Evolutionary conservation across 2,113 vertebrate genomes (phyloP).

Genomic region (Bostrychus sinensis): DNA sequence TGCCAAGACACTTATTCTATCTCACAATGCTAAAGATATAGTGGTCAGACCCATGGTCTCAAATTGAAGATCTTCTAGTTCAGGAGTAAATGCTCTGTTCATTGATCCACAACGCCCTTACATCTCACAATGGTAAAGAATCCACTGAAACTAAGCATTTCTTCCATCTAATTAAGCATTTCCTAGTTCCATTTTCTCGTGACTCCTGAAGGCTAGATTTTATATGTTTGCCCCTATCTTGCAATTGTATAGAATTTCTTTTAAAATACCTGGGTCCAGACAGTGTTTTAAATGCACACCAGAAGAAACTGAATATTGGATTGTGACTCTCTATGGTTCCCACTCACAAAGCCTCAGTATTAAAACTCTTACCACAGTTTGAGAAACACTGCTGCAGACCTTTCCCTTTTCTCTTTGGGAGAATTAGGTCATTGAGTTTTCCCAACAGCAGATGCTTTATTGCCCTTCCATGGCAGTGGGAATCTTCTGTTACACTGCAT

Average conservation of each 20-base stretch:
- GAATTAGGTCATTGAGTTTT: conserved; percentile 9
- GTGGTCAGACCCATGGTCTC: too few relatives aligned
- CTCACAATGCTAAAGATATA: not conserved
- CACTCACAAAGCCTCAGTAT: not conserved
- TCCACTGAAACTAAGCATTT: too few relatives aligned
- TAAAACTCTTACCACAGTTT: not conserved
- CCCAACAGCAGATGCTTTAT: conserved; percentile 18
- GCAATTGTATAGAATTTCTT: not conserved
- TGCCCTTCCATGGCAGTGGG: conserved; percentile 4
- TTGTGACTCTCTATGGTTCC: not conserved
- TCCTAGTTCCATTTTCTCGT: too few relatives aligned
- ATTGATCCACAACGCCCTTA: not conserved
- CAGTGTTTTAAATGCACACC: too few relatives aligned
- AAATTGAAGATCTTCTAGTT: not conserved
- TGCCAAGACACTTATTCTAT: not conserved
- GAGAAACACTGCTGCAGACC: not conserved
- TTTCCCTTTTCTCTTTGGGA: conserved; percentile 30
- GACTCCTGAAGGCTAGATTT: too few relatives aligned
- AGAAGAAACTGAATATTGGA: too few relatives aligned
- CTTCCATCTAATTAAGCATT: too few relatives aligned
- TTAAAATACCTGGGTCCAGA: not conserved
- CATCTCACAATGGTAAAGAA: not conserved
- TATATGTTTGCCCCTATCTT: not conserved
- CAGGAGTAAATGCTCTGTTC: too few relatives aligned
- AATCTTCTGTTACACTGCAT: not conserved